Evolutionary conservation across 2,797 vertebrate species (phyloP).

Genomic region (Sparidentex hasta): DNA sequence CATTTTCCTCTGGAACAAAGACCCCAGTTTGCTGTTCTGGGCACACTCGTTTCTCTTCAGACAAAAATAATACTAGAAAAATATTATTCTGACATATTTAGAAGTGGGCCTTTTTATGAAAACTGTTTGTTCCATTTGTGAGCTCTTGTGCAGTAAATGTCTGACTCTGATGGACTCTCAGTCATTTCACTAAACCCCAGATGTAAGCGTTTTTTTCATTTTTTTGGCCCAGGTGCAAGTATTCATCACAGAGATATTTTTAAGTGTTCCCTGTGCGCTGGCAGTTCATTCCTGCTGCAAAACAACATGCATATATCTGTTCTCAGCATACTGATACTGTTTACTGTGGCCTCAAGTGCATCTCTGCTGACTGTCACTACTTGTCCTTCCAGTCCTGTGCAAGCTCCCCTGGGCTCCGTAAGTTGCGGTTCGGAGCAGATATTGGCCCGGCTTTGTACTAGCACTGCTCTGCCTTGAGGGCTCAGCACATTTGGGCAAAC

Average conservation of each 20-base stretch:
- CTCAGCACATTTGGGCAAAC: slow-evolving; percentile 51
- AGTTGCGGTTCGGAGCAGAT: slow-evolving; percentile 34
- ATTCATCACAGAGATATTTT: not conserved
- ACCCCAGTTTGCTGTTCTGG: not conserved
- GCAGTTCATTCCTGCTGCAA: not conserved
- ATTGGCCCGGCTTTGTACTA: slow-evolving; percentile 8
- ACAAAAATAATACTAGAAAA: not conserved
- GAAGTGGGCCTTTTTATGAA: not conserved
- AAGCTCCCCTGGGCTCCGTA: not conserved
- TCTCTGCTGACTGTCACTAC: not conserved
- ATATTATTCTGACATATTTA: slow-evolving; percentile 1
- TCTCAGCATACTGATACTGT: not conserved
- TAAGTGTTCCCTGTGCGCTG: not conserved
- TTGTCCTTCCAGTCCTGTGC: slow-evolving; percentile 20
- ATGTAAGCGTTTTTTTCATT: not conserved
- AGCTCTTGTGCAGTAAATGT: not conserved
- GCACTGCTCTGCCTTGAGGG: slow-evolving; percentile 24
- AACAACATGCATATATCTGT: slow-evolving; percentile 3
- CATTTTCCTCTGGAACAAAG: slow-evolving; percentile 25
- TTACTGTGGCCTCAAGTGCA: slow-evolving; percentile 4
- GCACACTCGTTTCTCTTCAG: not conserved
- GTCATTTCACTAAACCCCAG: not conserved
- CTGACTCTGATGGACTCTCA: not conserved
- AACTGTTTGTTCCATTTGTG: not conserved
- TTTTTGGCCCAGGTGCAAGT: slow-evolving; percentile 7